phyloP scores from a whole-genome alignment of 2,888 invertebrate species.

The Patella pellucida region DNA sequence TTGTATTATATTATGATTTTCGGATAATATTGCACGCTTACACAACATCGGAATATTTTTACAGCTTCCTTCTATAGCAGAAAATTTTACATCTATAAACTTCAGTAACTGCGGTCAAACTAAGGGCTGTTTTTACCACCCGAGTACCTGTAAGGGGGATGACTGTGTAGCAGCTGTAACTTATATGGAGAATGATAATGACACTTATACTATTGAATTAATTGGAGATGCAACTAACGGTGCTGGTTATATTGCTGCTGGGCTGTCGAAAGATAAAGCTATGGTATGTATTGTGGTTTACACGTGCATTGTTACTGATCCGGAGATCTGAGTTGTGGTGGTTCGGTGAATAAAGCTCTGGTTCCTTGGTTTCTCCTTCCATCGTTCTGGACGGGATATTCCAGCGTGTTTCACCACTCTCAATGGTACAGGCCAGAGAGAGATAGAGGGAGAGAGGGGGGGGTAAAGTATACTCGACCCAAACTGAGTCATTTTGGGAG shows the following conservation, averaged over 20 bases:
- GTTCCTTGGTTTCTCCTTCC: too few relatives aligned
- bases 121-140: conserved; percentile 25
- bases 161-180: conserved; percentile 19
- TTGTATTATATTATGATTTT: too few relatives aligned
- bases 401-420: too few relatives aligned
- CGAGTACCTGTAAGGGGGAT: conserved; percentile 14
- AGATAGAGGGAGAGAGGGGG: too few relatives aligned
- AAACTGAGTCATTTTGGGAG: too few relatives aligned
- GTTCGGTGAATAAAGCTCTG: too few relatives aligned
- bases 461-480: too few relatives aligned
- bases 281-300: background rate
- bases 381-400: too few relatives aligned
- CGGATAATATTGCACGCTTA: too few relatives aligned
- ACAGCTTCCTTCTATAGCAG: background rate
- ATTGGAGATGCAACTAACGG: background rate
- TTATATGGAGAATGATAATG: conserved; percentile 4
- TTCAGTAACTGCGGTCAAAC: conserved; percentile 6
- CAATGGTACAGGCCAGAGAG: too few relatives aligned
- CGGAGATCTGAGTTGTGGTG: too few relatives aligned
- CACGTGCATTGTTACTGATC: too few relatives aligned
- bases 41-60: background rate
- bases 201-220: conserved; percentile 24
- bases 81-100: background rate
- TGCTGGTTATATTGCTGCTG: background rate
- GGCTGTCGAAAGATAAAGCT: background rate